Evolutionary conservation across 2,888 invertebrate genomes (phyloP).

Genomic region (Pemphredon lugubris): DNA sequence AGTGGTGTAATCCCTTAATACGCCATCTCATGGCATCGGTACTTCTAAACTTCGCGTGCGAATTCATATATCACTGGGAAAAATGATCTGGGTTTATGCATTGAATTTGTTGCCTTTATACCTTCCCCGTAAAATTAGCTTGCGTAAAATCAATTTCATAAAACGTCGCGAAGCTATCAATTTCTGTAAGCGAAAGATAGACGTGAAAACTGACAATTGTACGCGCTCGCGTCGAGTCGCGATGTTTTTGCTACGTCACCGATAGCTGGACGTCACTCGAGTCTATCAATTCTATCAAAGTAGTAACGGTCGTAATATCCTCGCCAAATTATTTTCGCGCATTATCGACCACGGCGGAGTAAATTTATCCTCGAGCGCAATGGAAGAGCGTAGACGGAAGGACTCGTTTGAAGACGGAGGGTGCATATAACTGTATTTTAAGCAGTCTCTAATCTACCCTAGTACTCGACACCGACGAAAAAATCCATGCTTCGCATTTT

Average conservation of each 20-base stretch:
- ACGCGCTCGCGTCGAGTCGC: too few species aligned
- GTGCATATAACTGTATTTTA: slow-evolving; percentile 10
- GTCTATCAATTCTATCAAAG: too few species aligned
- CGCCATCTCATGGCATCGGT: too few species aligned
- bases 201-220: too few species aligned
- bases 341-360: slow-evolving; percentile 42
- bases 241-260: too few species aligned
- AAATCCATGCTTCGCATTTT: slow-evolving; percentile 23
- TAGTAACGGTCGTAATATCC: slow-evolving; percentile 20
- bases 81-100: neutral
- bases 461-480: slow-evolving; percentile 26
- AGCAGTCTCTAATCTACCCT: slow-evolving; percentile 27
- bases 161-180: too few species aligned
- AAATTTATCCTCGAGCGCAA: too few species aligned
- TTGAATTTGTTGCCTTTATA: neutral
- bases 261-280: too few species aligned
- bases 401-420: slow-evolving; percentile 21
- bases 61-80: too few species aligned
- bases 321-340: slow-evolving; percentile 41
- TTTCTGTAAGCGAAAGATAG: too few species aligned
- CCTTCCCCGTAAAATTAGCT: neutral
- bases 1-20: too few species aligned
- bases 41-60: too few species aligned
- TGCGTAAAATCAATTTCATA: neutral
- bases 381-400: slow-evolving; percentile 22